Percentiles rank a stretch among this genome's conserved stretches.
Conservation (phyloP, 1,140 invertebrate species). For the Neodiprion lecontei region DNA sequence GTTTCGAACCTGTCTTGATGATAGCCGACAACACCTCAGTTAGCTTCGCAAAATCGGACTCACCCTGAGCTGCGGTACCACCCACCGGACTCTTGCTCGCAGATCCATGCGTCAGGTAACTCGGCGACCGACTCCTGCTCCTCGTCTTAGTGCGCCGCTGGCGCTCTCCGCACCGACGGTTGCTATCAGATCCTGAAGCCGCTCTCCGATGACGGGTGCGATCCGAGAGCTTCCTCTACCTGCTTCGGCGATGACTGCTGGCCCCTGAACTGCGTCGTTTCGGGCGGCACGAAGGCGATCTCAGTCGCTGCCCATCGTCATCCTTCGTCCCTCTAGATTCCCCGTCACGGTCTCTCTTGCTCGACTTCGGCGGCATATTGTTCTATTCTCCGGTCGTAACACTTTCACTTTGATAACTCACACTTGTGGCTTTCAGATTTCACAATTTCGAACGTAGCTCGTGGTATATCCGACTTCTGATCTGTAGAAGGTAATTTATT, state of each 20-base stretch:
- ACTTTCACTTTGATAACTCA: no score
- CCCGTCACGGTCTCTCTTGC: no score
- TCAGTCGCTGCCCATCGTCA: background rate
- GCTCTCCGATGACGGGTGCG: background rate
- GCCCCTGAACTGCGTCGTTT: background rate
- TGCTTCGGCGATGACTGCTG: background rate
- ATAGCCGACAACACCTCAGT: background rate
- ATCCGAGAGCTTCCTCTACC: background rate
- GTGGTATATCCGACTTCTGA: no score
- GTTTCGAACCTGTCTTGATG: background rate
- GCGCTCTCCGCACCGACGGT: background rate
- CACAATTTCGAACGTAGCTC: no score
- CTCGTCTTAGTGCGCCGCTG: background rate
- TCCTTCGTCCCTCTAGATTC: background rate
- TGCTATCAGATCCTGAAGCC: no score
- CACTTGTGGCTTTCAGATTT: no score
- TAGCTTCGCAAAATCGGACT: background rate
- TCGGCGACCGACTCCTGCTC: constrained; percentile 10
- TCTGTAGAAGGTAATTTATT: no score
- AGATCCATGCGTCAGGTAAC: background rate
- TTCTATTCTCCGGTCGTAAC: no score
- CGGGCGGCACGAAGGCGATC: background rate
- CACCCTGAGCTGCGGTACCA: constrained; percentile 15
- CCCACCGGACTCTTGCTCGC: background rate
- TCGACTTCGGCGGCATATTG: no score